Percentiles rank a stretch among this genome's conserved stretches.
Conservation (phyloP, 1,140 invertebrate genomes). For the Drosophila auraria region DNA sequence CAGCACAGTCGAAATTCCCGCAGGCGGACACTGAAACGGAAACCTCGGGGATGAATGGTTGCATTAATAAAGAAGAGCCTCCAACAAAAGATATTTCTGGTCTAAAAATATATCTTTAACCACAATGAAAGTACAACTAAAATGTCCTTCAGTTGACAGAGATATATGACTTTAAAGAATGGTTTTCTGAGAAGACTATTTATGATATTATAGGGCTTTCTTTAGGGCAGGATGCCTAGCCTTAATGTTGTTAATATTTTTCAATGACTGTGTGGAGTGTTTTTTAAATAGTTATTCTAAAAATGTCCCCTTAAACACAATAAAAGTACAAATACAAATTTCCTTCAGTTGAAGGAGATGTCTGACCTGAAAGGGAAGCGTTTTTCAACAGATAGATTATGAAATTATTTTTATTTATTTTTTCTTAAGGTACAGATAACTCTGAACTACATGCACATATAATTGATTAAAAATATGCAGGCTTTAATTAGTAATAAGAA, state of each 20-base stretch:
- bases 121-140: background rate
- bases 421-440: background rate
- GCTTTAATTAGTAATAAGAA: background rate
- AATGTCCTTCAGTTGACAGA: constrained; percentile 13
- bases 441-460: background rate
- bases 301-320: background rate
- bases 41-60: background rate
- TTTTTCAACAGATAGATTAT: background rate
- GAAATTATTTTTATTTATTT: background rate
- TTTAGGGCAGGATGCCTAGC: no score
- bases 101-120: background rate
- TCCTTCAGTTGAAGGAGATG: constrained; percentile 6
- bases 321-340: background rate
- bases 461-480: background rate
- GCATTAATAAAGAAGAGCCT: background rate
- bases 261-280: no score
- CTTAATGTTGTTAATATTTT: no score
- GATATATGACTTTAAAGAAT: background rate
- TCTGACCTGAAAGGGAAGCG: background rate
- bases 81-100: constrained; percentile 13
- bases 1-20: constrained; percentile 10
- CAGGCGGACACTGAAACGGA: constrained; percentile 22
- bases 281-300: background rate
- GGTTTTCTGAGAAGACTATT: background rate
- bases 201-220: background rate